Conservation (phyloP, 2,113 vertebrate species). For the Planiliza haematocheilus region DNA sequence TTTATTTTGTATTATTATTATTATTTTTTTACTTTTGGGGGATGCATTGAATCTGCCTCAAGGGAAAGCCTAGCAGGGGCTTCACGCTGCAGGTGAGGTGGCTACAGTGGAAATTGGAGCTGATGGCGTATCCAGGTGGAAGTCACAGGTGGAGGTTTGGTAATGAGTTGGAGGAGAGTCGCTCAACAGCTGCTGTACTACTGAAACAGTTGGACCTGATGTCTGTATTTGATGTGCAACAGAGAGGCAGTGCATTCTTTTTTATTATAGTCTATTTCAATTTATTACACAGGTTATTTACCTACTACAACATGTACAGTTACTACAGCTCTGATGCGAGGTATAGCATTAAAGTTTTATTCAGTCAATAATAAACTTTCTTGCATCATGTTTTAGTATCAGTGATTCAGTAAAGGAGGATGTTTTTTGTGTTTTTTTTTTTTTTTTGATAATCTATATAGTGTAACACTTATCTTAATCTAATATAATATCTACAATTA, state of each 20-base stretch:
- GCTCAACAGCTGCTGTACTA: slow-evolving; percentile 72
- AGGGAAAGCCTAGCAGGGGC: slow-evolving; percentile 46
- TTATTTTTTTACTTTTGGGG: slow-evolving; percentile 21
- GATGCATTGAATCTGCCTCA: slow-evolving; percentile 39
- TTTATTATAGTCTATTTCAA: not conserved
- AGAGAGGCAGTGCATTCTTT: not conserved
- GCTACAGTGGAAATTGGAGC: slow-evolving; percentile 63
- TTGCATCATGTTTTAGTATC: too few species aligned
- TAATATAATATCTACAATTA: too few species aligned
- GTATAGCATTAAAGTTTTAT: too few species aligned
- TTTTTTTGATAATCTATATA: too few species aligned
- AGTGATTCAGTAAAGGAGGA: too few species aligned
- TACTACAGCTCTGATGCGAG: too few species aligned
- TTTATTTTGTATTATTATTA: slow-evolving; percentile 19
- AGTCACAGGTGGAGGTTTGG: slow-evolving; percentile 74
- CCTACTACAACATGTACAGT: not conserved
- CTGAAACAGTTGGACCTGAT: slow-evolving; percentile 59
- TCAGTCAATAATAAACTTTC: too few species aligned
- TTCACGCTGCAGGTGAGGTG: slow-evolving; percentile 63
- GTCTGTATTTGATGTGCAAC: slow-evolving; percentile 56
- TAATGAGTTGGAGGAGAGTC: slow-evolving; percentile 74
- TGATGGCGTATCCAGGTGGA: slow-evolving; percentile 74
- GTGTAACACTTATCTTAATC: too few species aligned
- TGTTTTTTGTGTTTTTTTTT: too few species aligned
- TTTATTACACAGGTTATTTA: slow-evolving; percentile 4